Conservation (phyloP, 2,797 vertebrate genomes). For the Gallirallus australis region DNA sequence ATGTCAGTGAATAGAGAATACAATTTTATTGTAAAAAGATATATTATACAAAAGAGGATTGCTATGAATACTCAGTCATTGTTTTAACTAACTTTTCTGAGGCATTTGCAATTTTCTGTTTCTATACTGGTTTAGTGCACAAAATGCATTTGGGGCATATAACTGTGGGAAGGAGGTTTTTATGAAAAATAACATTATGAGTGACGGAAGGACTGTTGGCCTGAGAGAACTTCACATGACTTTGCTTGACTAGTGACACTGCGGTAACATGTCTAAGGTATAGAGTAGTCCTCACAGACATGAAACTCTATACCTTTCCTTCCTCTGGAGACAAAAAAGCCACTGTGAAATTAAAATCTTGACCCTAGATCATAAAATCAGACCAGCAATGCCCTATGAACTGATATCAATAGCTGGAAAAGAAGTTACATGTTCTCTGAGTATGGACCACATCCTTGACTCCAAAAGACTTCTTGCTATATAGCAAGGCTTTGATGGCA, state of each 20-base stretch:
- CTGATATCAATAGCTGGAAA: neutral
- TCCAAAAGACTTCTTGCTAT: conserved; percentile 2
- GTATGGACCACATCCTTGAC: neutral
- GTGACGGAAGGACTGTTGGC: neutral
- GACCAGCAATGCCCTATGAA: neutral
- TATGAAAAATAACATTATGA: neutral
- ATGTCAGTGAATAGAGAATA: neutral
- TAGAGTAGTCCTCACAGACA: neutral
- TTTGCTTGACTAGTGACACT: neutral
- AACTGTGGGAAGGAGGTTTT: neutral
- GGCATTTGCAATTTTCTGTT: neutral
- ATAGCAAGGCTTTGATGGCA: neutral
- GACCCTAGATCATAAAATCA: neutral
- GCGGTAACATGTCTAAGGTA: neutral
- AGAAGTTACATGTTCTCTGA: neutral
- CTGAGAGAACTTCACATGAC: neutral
- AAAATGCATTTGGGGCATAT: neutral
- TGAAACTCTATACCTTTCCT: neutral
- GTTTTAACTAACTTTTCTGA: neutral
- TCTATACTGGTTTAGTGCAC: neutral
- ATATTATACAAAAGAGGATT: neutral
- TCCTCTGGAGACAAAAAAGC: neutral
- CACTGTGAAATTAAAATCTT: neutral
- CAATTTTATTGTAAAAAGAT: neutral
- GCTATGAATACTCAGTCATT: neutral